Conservation (phyloP, 1,140 invertebrate species). For the Caligus rogercresseyi region DNA sequence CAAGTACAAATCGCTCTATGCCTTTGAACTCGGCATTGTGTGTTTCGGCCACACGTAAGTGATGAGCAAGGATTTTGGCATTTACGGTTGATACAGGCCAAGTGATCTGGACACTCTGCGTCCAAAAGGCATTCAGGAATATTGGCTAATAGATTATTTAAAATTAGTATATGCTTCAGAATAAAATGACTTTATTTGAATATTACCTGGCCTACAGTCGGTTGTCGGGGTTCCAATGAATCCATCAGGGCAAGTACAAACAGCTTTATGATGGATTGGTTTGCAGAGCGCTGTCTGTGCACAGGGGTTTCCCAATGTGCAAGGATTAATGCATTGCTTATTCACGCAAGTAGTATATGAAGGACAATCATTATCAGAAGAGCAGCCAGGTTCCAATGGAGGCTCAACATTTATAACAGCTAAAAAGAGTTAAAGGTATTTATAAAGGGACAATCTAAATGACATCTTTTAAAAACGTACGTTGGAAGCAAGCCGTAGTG, state of each 20-base stretch:
- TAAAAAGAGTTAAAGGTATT: slow-evolving; percentile 37
- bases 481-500: slow-evolving; percentile 3
- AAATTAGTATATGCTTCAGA: not conserved
- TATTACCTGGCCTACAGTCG: slow-evolving; percentile 30
- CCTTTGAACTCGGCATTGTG: slow-evolving; percentile 49
- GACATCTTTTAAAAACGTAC: not conserved
- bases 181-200: not conserved
- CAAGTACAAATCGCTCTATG: slow-evolving; percentile 55
- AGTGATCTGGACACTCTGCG: slow-evolving; percentile 48
- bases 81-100: slow-evolving; percentile 61
- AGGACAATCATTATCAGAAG: slow-evolving; percentile 52
- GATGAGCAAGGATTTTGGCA: slow-evolving; percentile 56
- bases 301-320: slow-evolving; percentile 38
- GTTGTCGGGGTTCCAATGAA: slow-evolving; percentile 42
- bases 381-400: slow-evolving; percentile 41
- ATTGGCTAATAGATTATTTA: slow-evolving; percentile 21
- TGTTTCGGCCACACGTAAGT: slow-evolving; percentile 54
- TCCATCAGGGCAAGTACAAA: slow-evolving; percentile 44
- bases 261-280: slow-evolving; percentile 43
- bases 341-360: slow-evolving; percentile 52
- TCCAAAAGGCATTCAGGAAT: slow-evolving; percentile 50
- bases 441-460: slow-evolving; percentile 27
- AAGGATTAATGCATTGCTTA: slow-evolving; percentile 48
- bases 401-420: slow-evolving; percentile 21
- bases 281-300: slow-evolving; percentile 51